Evolutionary conservation across 2,888 invertebrate genomes (phyloP), one percentile per base, ranked within the genome.

Genomic region (Theretra japonica): DNA sequence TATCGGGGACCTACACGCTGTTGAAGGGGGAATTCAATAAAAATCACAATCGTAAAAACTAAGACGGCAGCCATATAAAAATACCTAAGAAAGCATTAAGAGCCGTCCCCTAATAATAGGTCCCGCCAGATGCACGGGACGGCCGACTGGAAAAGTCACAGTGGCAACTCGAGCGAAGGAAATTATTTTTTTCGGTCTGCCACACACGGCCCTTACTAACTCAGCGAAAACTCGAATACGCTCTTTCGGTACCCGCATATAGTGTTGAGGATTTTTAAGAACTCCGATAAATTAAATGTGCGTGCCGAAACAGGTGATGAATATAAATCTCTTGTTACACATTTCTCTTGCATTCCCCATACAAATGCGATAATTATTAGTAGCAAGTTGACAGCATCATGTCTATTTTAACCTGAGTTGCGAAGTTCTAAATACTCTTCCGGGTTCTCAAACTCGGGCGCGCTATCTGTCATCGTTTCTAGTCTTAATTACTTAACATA

Each of bases 111-210:
- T 90, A 92, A 94, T 93, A 94, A 94, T 92, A 92, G 90, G 92
- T 87, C 88, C 90, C 93, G 94, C 93, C 94, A 94, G 93, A 93
- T 94, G 94, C 91, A 92, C 90, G 90, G 90, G 92, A 94, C 93
- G 92, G 90, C 88, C 88, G 91, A 87, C 88, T 90, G 92, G 92
- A 93, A 93, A 94, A 94, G 92, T 94, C 93, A 92, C 92, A 88
- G 88, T 86, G 91, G 88, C 86, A 89, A 91, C 89, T 92, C 93
- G 90, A 93, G 92, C 94, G 93, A 86, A 83, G 89, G 89, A 92
- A 94, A 93, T 94, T 89, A 92, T 93, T 94, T 94, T 93, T 94
- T 93, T 93, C 94, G 94, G 94, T 94, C 94, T 93, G 85, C 92
- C 94, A 90, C 92, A 94, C 94, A 90, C 90, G 91, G 89, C 92